phyloP scores from a whole-genome alignment of 2,113 vertebrate species.

The Grammomys dolichurus region DNA sequence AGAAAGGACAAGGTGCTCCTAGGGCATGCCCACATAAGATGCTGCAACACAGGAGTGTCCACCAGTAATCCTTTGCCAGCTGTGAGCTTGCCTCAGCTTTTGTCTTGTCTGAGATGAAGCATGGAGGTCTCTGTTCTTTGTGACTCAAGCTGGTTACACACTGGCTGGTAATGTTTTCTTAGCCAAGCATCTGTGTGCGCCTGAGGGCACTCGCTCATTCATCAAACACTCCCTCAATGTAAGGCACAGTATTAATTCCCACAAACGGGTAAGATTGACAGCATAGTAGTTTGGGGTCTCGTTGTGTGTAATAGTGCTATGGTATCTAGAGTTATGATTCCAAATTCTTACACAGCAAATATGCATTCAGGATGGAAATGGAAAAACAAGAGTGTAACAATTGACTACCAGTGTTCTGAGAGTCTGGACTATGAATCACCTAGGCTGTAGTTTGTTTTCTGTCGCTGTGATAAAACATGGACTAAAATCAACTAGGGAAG shows the following conservation, averaged over 20 bases:
- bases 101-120: background rate
- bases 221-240: background rate
- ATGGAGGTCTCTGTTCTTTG: background rate
- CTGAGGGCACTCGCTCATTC: background rate
- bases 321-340: background rate
- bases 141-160: background rate
- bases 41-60: background rate
- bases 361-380: background rate
- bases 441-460: background rate
- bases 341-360: background rate
- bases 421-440: background rate
- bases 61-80: background rate
- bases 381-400: background rate
- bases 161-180: background rate
- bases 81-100: background rate
- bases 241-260: background rate
- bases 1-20: too few relatives aligned
- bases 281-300: background rate
- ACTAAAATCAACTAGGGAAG: background rate
- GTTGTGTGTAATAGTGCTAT: background rate
- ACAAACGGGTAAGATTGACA: background rate
- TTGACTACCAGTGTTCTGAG: background rate
- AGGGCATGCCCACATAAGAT: rapidly evolving
- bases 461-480: too few relatives aligned
- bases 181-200: rapidly evolving